Conservation (phyloP, 1,140 invertebrate species). For the Zaprionus africanus region DNA sequence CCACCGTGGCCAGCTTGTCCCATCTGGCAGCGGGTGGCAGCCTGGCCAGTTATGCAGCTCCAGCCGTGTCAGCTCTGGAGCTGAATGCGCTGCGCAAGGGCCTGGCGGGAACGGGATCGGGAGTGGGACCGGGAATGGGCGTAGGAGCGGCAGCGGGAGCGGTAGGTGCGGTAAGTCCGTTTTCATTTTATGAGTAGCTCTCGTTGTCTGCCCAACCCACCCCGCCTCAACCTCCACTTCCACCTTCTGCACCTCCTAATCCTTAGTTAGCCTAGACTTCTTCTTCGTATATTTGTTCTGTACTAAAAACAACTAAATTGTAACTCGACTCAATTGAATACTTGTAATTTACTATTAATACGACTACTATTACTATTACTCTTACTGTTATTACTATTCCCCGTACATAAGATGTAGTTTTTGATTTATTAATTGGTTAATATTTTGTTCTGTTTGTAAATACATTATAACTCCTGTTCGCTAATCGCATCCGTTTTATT, state of each 20-base stretch:
- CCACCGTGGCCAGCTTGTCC: conserved; percentile 60
- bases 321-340: conserved; percentile 38
- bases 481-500: conserved; percentile 71
- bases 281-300: conserved; percentile 24
- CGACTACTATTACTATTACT: conserved; percentile 25
- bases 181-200: conserved; percentile 74
- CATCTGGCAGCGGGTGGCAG: conserved; percentile 60
- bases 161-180: conserved; percentile 79
- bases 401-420: conserved; percentile 25
- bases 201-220: conserved; percentile 53
- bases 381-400: conserved; percentile 31
- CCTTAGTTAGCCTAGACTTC: conserved; percentile 51
- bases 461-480: conserved; percentile 59
- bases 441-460: conserved; percentile 46
- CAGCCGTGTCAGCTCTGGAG: conserved; percentile 57
- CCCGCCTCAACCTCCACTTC: conserved; percentile 48
- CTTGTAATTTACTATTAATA: conserved; percentile 27
- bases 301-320: conserved; percentile 29
- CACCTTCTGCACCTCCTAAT: conserved; percentile 62
- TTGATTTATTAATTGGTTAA: conserved; percentile 28
- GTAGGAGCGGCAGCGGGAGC: conserved; percentile 45
- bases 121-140: conserved; percentile 39
- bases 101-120: conserved; percentile 56
- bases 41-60: conserved; percentile 43
- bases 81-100: conserved; percentile 72